Percentiles rank a stretch among this genome's conserved stretches.
Evolutionary conservation across 2,797 vertebrate genomes (phyloP).

Genomic region (Gymnothorax reevesii): DNA sequence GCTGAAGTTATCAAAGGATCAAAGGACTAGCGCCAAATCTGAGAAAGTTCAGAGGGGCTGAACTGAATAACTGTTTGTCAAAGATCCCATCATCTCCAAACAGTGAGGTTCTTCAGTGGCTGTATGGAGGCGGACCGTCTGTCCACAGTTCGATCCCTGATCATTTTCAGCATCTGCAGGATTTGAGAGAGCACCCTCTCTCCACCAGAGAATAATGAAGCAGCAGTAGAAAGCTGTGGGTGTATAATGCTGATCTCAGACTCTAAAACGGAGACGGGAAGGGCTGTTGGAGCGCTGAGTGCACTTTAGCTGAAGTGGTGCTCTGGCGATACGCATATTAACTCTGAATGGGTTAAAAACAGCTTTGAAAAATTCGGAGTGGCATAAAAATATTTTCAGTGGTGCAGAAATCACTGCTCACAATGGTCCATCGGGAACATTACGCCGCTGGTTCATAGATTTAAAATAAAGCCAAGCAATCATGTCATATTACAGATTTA

Average conservation of each 20-base stretch:
- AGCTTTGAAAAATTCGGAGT: neutral
- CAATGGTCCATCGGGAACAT: neutral
- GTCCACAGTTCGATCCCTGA: neutral
- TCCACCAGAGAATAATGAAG: neutral
- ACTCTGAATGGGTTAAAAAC: neutral
- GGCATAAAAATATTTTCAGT: neutral
- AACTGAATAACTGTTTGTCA: neutral
- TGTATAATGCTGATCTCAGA: neutral
- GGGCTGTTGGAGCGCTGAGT: neutral
- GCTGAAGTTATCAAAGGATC: neutral
- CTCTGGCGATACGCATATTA: neutral
- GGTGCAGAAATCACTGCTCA: neutral
- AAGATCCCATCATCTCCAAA: neutral
- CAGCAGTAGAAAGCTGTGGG: neutral
- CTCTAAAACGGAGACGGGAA: neutral
- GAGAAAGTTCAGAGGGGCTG: neutral
- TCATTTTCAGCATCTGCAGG: neutral
- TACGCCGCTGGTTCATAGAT: neutral
- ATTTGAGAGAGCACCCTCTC: neutral
- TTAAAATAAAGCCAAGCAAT: neutral
- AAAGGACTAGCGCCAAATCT: neutral
- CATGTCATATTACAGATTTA: neutral
- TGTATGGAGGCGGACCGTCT: neutral
- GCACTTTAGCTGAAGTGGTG: neutral
- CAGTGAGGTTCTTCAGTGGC: neutral